phyloP scores from a whole-genome alignment of 2,888 invertebrate species.

The Beris chalybata region DNA sequence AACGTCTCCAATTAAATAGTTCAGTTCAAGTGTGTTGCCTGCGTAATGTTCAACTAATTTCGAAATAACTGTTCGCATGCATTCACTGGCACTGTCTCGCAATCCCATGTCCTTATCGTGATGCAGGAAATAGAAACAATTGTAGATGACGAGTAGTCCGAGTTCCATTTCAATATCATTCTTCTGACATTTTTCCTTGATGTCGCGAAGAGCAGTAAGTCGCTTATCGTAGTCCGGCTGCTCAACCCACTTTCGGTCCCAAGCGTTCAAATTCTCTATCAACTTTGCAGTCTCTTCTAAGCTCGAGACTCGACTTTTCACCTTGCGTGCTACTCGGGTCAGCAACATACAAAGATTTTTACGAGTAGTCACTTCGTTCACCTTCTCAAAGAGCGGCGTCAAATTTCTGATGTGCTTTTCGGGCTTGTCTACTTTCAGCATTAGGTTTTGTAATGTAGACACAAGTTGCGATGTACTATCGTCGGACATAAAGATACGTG shows the following conservation, averaged over 20 bases:
- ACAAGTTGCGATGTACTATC: conserved; percentile 72
- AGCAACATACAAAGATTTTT: conserved; percentile 69
- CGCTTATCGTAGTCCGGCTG: conserved; percentile 89
- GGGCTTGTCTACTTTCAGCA: conserved; percentile 68
- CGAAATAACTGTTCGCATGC: conserved; percentile 70
- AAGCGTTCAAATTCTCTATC: conserved; percentile 78
- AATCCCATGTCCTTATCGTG: conserved; percentile 83
- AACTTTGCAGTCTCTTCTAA: conserved; percentile 59
- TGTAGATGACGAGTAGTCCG: conserved; percentile 75
- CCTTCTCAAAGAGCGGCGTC: conserved; percentile 71
- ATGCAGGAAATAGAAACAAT: conserved; percentile 76
- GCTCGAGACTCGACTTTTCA: conserved; percentile 42
- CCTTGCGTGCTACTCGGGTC: conserved; percentile 61
- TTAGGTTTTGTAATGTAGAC: conserved; percentile 73
- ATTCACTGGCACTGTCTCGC: conserved; percentile 74
- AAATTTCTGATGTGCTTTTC: conserved; percentile 69
- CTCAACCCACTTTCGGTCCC: conserved; percentile 85
- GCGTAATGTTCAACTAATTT: conserved; percentile 63
- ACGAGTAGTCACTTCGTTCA: conserved; percentile 66
- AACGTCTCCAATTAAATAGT: conserved; percentile 71
- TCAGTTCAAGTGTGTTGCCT: conserved; percentile 60
- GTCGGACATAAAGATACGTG: conserved; percentile 54
- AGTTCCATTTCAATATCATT: conserved; percentile 58
- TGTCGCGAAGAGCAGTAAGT: conserved; percentile 73
- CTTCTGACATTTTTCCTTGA: conserved; percentile 61